Evolutionary conservation across 2,888 invertebrate genomes (phyloP).

Genomic region (Lithosia quadra): DNA sequence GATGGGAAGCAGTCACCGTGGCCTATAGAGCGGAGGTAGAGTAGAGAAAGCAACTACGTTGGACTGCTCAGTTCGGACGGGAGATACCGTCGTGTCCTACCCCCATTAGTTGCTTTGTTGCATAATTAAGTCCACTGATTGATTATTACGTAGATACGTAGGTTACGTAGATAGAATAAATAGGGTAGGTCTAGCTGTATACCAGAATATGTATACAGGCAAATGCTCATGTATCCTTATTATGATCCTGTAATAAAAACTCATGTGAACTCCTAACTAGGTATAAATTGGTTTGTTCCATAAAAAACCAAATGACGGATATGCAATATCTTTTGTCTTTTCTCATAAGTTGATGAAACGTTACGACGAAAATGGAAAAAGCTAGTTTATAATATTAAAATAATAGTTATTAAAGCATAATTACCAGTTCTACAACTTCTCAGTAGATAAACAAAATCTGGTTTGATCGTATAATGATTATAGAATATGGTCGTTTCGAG

Average conservation of each 20-base stretch:
- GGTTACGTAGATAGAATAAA: slow-evolving; percentile 13
- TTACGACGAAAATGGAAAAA: neutral
- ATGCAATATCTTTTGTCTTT: neutral
- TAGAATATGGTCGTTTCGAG: slow-evolving; percentile 7
- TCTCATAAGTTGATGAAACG: neutral
- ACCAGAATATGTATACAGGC: neutral
- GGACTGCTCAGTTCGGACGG: no score
- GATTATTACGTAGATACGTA: slow-evolving; percentile 23
- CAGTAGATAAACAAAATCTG: slow-evolving; percentile 26
- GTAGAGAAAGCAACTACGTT: no score
- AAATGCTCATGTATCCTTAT: neutral
- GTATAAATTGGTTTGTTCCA: neutral
- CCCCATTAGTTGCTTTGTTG: slow-evolving; percentile 67
- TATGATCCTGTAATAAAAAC: neutral
- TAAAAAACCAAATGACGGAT: slow-evolving; percentile 1
- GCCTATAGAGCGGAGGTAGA: no score
- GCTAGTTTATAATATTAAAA: neutral
- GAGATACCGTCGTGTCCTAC: no score
- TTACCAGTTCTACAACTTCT: slow-evolving; percentile 37
- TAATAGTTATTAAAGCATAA: slow-evolving; percentile 25
- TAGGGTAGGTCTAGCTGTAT: neutral
- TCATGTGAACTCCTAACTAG: neutral
- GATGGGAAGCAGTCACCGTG: no score
- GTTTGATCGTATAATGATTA: slow-evolving; percentile 19
- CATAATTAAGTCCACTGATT: slow-evolving; percentile 56